A percentile compares a stretch with the other conserved stretches of the same genome.
phyloP scores from a whole-genome alignment of 2,888 invertebrate genomes.

The Hirtodrosophila duncani region DNA sequence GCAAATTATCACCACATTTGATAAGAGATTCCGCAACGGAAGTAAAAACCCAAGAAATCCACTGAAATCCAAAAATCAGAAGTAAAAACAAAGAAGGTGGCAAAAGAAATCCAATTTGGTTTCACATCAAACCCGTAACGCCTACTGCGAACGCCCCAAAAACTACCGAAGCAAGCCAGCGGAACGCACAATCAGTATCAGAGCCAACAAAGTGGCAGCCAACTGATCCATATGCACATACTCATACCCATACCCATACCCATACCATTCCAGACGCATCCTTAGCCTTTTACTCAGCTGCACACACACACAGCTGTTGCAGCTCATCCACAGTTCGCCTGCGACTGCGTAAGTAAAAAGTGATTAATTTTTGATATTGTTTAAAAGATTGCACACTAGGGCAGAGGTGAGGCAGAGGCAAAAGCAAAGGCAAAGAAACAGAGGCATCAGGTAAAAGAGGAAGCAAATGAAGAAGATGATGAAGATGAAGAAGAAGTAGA shows the following conservation, averaged over 20 bases:
- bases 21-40: slow-evolving; percentile 19
- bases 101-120: slow-evolving; percentile 60
- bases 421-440: not conserved
- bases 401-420: not conserved
- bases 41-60: not conserved
- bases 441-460: not conserved
- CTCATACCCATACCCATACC: not conserved
- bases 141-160: slow-evolving; percentile 58
- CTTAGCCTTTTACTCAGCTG: not conserved
- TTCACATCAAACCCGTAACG: slow-evolving; percentile 63
- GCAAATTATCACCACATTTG: slow-evolving; percentile 64
- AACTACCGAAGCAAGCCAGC: slow-evolving; percentile 64
- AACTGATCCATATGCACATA: not conserved
- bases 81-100: slow-evolving; percentile 7
- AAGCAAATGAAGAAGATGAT: not conserved
- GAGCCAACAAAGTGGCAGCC: too few relatives aligned
- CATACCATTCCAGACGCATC: not conserved
- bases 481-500: not conserved
- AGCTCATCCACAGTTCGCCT: slow-evolving; percentile 18
- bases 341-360: slow-evolving; percentile 54
- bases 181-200: too few relatives aligned
- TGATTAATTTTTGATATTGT: slow-evolving; percentile 72
- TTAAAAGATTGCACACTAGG: slow-evolving; percentile 53
- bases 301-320: slow-evolving; percentile 36
- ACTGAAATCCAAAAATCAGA: not conserved